Base-by-base conservation (phyloP, 2,888 invertebrate genomes). In the Polyommatus icarus region DNA sequence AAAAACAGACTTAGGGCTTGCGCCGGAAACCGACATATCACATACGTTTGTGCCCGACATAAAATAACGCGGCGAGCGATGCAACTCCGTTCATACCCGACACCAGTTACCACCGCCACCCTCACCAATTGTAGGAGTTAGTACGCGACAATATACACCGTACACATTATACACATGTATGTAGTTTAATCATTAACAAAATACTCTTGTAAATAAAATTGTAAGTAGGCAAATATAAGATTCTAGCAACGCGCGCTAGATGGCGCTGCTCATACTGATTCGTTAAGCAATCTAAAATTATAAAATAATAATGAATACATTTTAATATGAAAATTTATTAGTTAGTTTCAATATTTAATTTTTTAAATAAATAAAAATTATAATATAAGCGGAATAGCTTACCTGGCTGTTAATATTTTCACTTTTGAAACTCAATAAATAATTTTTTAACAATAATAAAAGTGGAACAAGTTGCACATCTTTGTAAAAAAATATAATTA, bases 71-170 rank as follows among this genome's bases (percentile, higher is more conserved):
- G n/a, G 59, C 59, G 61, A 18, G 46, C 40, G 18, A 76, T 76
- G 59, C 57, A 67, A 46, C 46, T 67, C 67, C 76, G 67, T 20
- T 20, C 0, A 8, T 36, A 32, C 32, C 61, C 61, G 50, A 40
- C 73, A 50, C 73, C 73, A 12, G 20, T 20, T 40, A 20, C 36
- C 3, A n/a, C 20, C 46, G 46, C 46, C 73, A 73, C 73, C 73
- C 24, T 73, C 20, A 73, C 73, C 73, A 73, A 73, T 73, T 50
- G 20, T 50, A 73, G 73, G 73, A 46, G 72, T 72, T 73, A 73
- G 73, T 73, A 73, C 73, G 20, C 10, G n/a, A 3, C 73, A 46
- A 24, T 12, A 24, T 24, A 73, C 8, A 50, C 18, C 29, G 15
- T 40, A 73, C 46, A 20, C n/a, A 73, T 40, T 36, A 72, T 61